Percentiles rank a stretch among this genome's conserved stretches.
These are phyloP conservation scores for Meriones psammophilus DNA, from an alignment of 2,797 vertebrate species.

Conservation along the genomic window DNA sequence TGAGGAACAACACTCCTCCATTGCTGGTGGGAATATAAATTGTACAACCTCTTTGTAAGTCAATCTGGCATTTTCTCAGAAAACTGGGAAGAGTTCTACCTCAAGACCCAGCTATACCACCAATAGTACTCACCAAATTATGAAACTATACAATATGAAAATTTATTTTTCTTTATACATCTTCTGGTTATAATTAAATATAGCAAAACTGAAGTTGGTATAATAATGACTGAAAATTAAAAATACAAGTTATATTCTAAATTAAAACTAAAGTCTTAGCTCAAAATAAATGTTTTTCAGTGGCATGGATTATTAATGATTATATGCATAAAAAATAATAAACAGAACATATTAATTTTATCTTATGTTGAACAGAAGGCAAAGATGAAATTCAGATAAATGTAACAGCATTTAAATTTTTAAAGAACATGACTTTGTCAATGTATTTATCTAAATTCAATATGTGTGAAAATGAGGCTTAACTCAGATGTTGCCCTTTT, in stretches of 20 bases:
- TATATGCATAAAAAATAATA: slow-evolving; percentile 1
- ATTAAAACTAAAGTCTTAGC: background rate
- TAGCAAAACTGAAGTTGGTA: background rate
- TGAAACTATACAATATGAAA: background rate
- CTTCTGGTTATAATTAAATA: background rate
- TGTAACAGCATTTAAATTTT: background rate
- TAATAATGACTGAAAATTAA: background rate
- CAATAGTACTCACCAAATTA: background rate
- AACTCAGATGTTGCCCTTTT: background rate
- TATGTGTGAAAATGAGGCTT: background rate
- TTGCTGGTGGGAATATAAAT: too few relatives aligned
- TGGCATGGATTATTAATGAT: background rate
- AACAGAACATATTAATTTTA: background rate
- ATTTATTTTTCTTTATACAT: background rate
- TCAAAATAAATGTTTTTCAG: background rate
- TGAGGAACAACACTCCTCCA: too few relatives aligned
- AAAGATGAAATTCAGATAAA: background rate
- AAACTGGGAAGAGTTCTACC: too few relatives aligned
- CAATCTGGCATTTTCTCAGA: too few relatives aligned
- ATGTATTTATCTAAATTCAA: background rate
- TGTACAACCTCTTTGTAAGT: too few relatives aligned
- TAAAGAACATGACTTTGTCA: background rate
- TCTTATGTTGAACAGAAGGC: background rate
- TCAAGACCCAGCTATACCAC: too few relatives aligned
- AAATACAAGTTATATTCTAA: background rate